phyloP scores from a whole-genome alignment of 1,140 invertebrate genomes.

The Lerema accius region DNA sequence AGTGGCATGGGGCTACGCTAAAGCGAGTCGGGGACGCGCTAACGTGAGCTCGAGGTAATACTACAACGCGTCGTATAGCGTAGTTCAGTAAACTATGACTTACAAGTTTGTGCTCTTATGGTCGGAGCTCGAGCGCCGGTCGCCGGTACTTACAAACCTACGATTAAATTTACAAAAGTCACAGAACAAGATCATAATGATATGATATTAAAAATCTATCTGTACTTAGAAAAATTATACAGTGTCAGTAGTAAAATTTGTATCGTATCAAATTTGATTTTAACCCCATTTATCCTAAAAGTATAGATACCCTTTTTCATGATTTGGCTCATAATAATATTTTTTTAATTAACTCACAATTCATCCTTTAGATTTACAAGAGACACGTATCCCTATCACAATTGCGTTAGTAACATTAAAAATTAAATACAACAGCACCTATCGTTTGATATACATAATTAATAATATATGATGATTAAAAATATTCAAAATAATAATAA shows the following conservation, averaged over 20 bases:
- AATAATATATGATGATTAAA: slow-evolving; percentile 66
- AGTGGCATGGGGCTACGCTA: not conserved
- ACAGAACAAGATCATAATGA: slow-evolving; percentile 67
- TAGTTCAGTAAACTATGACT: no score
- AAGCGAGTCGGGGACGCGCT: not conserved
- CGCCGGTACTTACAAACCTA: slow-evolving; percentile 51
- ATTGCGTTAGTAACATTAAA: slow-evolving; percentile 71
- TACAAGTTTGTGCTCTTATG: slow-evolving; percentile 46
- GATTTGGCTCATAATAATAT: slow-evolving; percentile 66
- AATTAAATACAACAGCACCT: slow-evolving; percentile 80
- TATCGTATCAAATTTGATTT: slow-evolving; percentile 76
- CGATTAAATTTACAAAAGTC: slow-evolving; percentile 58
- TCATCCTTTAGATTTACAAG: slow-evolving; percentile 64
- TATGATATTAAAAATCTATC: slow-evolving; percentile 74
- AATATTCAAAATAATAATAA: slow-evolving; percentile 69
- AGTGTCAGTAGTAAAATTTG: slow-evolving; percentile 73
- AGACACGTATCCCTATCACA: slow-evolving; percentile 74
- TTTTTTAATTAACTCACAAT: slow-evolving; percentile 53
- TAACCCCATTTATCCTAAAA: slow-evolving; percentile 72
- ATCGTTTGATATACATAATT: slow-evolving; percentile 74
- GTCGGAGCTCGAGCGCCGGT: slow-evolving; percentile 10
- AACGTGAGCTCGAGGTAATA: not conserved
- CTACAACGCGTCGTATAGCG: no score
- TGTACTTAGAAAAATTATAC: slow-evolving; percentile 77
- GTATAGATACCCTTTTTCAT: slow-evolving; percentile 72